These are phyloP conservation scores for Diploscapter pachys DNA, from an alignment of 1,140 invertebrate species.

Conservation along the genomic window DNA sequence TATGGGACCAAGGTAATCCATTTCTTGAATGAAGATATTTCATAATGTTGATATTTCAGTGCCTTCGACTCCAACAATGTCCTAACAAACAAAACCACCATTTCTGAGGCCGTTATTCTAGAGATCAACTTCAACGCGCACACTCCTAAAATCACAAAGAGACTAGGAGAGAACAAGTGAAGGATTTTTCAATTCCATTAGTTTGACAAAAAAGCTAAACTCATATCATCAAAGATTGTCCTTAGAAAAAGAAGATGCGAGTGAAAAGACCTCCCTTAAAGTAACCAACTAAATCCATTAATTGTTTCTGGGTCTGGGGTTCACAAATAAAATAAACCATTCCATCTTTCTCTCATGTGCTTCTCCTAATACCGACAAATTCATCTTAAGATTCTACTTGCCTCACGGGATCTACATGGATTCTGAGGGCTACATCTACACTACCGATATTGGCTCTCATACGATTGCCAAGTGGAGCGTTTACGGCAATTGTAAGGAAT, in stretches of 20 bases:
- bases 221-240: too few relatives aligned
- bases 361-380: too few relatives aligned
- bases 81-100: conserved; percentile 68
- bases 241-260: too few relatives aligned
- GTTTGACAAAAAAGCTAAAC: too few relatives aligned
- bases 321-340: too few relatives aligned
- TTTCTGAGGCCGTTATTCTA: conserved; percentile 72
- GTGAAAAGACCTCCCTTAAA: too few relatives aligned
- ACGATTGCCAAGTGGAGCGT: conserved; percentile 68
- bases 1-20: conserved; percentile 67
- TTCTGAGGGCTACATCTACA: conserved; percentile 73
- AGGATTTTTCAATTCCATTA: too few relatives aligned
- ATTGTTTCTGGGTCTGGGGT: too few relatives aligned
- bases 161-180: conserved; percentile 71
- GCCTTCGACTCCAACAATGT: conserved; percentile 71
- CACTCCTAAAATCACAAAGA: conserved; percentile 69
- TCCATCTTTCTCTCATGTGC: too few relatives aligned
- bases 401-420: conserved; percentile 89
- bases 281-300: too few relatives aligned
- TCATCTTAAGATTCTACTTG: conserved; percentile 72
- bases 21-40: too few relatives aligned
- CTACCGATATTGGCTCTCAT: conserved; percentile 87
- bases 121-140: conserved; percentile 67
- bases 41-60: conserved; percentile 31
- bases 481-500: conserved; percentile 50